A percentile compares a stretch with the other conserved stretches of the same genome.
phyloP scores from a whole-genome alignment of 2,888 invertebrate species.

The Fabriciana adippe region DNA sequence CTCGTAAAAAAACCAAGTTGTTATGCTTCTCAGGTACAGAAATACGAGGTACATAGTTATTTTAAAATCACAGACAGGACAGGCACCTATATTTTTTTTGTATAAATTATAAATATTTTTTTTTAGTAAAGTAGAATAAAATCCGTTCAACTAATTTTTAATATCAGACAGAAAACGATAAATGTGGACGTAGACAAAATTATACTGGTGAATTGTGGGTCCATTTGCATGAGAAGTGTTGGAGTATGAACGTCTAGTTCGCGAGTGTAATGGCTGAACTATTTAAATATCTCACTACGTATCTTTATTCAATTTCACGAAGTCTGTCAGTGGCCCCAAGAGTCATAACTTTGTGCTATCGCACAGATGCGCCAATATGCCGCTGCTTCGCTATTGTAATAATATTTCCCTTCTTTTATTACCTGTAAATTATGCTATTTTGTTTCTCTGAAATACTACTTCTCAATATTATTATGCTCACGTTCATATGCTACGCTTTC shows the following conservation, averaged over 20 bases:
- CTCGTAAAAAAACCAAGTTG: too few species aligned
- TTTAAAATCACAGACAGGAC: too few species aligned
- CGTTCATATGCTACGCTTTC: too few species aligned
- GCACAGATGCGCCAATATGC: constrained; percentile 20
- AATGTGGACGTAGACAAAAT: constrained; percentile 28
- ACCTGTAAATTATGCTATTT: constrained; percentile 4
- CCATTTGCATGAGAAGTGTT: constrained; percentile 62
- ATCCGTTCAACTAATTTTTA: constrained; percentile 19
- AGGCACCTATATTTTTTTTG: too few species aligned
- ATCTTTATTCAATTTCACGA: constrained; percentile 66
- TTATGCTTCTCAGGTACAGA: too few species aligned
- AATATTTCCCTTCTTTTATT: neutral
- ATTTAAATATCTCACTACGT: constrained; percentile 66
- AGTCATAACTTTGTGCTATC: constrained; percentile 48
- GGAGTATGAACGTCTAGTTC: constrained; percentile 51
- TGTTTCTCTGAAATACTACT: too few species aligned
- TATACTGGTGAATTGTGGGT: constrained; percentile 30
- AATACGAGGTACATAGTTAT: too few species aligned
- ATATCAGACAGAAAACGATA: constrained; percentile 23
- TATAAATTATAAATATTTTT: neutral
- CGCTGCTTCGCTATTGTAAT: constrained; percentile 1
- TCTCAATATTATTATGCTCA: too few species aligned
- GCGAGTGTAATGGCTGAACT: constrained; percentile 62
- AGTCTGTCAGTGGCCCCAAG: constrained; percentile 44
- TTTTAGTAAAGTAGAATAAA: neutral